Percentiles rank a stretch among this genome's conserved stretches.
These are phyloP conservation scores for Malthinus flaveolus DNA, from an alignment of 2,888 invertebrate species.

Conservation along the genomic window DNA sequence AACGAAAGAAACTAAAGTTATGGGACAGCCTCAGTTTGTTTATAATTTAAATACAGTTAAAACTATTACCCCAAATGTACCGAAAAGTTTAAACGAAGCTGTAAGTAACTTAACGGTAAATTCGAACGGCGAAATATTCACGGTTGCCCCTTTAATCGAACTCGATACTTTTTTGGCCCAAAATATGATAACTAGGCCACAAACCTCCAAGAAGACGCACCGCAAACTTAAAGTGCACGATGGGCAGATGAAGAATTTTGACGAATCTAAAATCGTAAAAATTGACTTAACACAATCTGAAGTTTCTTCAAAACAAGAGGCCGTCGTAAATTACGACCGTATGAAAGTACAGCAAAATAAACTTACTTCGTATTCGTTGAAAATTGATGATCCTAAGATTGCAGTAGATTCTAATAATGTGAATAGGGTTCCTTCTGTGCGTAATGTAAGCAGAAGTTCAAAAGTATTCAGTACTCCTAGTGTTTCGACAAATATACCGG, in stretches of 20 bases:
- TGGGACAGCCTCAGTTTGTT: slow-evolving; percentile 36
- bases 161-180: slow-evolving; percentile 43
- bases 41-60: slow-evolving; percentile 47
- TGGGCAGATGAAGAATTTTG: not conserved
- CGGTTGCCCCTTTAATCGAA: slow-evolving; percentile 46
- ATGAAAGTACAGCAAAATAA: not conserved
- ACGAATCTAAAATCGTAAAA: slow-evolving; percentile 38
- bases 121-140: slow-evolving; percentile 49
- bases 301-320: not conserved
- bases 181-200: slow-evolving; percentile 24
- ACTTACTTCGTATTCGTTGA: not conserved
- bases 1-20: slow-evolving; percentile 19
- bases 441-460: not conserved
- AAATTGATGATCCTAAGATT: slow-evolving; percentile 3
- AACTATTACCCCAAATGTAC: slow-evolving; percentile 36
- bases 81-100: slow-evolving; percentile 38
- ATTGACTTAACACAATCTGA: slow-evolving; percentile 40
- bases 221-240: slow-evolving; percentile 14
- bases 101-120: slow-evolving; percentile 48
- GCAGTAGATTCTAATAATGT: not conserved
- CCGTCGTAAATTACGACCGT: not conserved
- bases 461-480: not conserved
- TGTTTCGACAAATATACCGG: not conserved
- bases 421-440: not conserved
- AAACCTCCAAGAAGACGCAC: slow-evolving; percentile 10